Percentiles rank a stretch among this genome's conserved stretches.
Evolutionary conservation across 2,888 invertebrate species (phyloP).

Genomic region (Andricus quercusramuli): DNA sequence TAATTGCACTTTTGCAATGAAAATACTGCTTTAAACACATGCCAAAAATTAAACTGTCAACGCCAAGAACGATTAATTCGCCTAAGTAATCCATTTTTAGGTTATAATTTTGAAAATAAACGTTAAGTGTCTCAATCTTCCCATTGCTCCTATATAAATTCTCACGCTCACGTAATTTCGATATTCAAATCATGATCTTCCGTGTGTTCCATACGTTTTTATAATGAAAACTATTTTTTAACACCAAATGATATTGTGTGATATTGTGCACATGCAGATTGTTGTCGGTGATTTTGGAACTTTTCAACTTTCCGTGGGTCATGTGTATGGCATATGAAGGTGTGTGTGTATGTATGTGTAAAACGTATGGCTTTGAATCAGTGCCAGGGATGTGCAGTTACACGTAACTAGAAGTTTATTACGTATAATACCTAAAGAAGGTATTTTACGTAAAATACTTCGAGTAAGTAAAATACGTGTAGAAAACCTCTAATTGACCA

Average conservation of each 20-base stretch:
- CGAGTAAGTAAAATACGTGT: no score
- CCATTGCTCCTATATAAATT: not conserved
- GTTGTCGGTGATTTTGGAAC: not conserved
- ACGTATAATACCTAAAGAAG: no score
- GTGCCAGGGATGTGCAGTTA: no score
- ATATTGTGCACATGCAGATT: not conserved
- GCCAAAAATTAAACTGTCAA: conserved; percentile 87
- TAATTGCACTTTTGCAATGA: conserved; percentile 86
- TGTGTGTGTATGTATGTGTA: no score
- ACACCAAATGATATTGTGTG: not conserved
- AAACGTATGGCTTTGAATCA: no score
- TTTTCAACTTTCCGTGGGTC: no score
- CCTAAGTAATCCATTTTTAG: conserved; percentile 87
- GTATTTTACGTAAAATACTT: no score
- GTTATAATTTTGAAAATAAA: conserved; percentile 59
- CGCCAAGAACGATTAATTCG: conserved; percentile 86
- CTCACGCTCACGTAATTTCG: not conserved
- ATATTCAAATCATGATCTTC: not conserved
- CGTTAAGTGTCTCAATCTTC: conserved; percentile 43
- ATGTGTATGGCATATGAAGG: no score
- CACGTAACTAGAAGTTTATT: no score
- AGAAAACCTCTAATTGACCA: no score
- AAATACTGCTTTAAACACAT: conserved; percentile 88
- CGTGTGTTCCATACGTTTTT: not conserved
- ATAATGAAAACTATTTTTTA: not conserved